phyloP scores from a whole-genome alignment of 2,113 vertebrate genomes.

The Triplophysa rosa region DNA sequence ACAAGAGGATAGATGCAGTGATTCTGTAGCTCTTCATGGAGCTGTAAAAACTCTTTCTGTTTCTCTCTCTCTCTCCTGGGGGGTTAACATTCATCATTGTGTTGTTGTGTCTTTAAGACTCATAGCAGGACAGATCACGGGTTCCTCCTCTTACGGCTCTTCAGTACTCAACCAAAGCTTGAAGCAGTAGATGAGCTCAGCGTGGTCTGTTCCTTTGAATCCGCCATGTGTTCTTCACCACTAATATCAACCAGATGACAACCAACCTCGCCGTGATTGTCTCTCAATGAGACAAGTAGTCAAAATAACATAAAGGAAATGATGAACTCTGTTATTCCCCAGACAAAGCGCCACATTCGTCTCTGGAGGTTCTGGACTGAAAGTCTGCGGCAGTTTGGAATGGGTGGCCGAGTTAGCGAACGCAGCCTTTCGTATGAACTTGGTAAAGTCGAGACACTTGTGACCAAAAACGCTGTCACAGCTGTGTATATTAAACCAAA shows the following conservation, averaged over 20 bases:
- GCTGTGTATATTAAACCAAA: background rate
- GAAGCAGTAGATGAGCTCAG: conserved; percentile 78
- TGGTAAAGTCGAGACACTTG: background rate
- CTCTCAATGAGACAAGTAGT: conserved; percentile 78
- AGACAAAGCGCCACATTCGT: conserved; percentile 58
- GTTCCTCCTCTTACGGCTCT: background rate
- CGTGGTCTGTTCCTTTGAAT: conserved; percentile 75
- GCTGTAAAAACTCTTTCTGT: background rate
- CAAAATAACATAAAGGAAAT: conserved; percentile 78
- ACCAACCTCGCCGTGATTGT: conserved; percentile 77
- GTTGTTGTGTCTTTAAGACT: background rate
- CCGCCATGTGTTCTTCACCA: conserved; percentile 78
- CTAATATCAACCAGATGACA: conserved; percentile 84
- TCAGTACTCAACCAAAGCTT: conserved; percentile 16
- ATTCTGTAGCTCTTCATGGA: background rate
- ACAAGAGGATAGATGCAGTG: too few species aligned
- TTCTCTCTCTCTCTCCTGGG: background rate
- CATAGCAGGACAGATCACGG: conserved; percentile 2
- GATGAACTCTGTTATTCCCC: conserved; percentile 70
- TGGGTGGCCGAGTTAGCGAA: background rate
- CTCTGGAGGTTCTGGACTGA: conserved; percentile 33
- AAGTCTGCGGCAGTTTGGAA: conserved; percentile 11
- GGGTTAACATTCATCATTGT: conserved; percentile 1
- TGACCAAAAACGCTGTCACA: background rate
- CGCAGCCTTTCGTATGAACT: background rate